Base-by-base conservation (phyloP, 92 coral and sea anemone species). In the Porites rus region DNA sequence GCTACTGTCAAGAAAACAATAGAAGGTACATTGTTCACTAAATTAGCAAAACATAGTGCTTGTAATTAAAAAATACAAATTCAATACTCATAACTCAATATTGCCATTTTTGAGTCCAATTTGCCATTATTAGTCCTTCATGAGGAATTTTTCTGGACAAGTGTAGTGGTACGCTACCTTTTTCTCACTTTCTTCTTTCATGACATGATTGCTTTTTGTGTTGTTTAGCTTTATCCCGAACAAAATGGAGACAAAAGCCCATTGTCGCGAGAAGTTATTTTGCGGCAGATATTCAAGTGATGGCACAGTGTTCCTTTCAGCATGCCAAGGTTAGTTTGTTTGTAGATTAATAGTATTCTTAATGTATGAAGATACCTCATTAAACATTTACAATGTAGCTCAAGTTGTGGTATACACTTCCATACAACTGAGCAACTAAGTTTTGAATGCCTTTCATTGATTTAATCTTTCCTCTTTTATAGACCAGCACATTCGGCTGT, bases 261-360 rank as follows among this genome's bases (percentile, higher is more conserved):
- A 86, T 69, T 88, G 90, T 70, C 76, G 76, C 0, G 94, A 96
- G 68, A 95, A 97, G 84, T 96, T 94, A 61, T 97, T 97, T 80
- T 97, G 98, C 87, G 99, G 99, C 50, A 93, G 88, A 5, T 93
- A 95, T 84, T 95, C 98, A n/a, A 84, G 87, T 65, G 93, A 97
- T 90, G 99, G 99, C 10, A 87, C 88, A 11, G 96, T 95, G 21
- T 97, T 97, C 72, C 89, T 93, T 56, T 95, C 98, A 62, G 99
- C 99, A 6, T 95, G 97, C 76, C 99, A 97, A 88, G 99, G 99
- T 97, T 51, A 25, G 81, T 84, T 43, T 66, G 19, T 8, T 4
- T 25, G 12, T 16, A 6, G 10, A n/a, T 73, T 38, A 38, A 38
- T 38, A 4, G 46, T 38, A 38, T 38, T 38, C 46, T 38, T 38